Evolutionary conservation across 2,888 invertebrate genomes (phyloP).

Genomic region (Thera obeliscata): DNA sequence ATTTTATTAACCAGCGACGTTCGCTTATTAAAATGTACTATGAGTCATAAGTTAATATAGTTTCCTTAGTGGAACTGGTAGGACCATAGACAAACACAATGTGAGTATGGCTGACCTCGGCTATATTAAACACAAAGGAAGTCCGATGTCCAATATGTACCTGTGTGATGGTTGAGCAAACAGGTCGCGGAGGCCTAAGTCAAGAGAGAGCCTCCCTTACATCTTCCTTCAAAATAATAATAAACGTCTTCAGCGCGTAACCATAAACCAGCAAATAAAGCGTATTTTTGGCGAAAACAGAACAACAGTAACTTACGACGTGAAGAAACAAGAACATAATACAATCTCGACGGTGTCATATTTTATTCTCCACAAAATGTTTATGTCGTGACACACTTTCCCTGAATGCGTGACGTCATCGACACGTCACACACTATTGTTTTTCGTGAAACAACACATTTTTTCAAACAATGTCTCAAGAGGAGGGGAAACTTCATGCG

Average conservation of each 20-base stretch:
- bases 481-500: no score
- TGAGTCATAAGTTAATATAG: no score
- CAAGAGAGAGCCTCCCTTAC: background rate
- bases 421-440: background rate
- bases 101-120: background rate
- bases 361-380: slow-evolving; percentile 15
- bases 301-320: slow-evolving; percentile 4
- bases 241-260: background rate
- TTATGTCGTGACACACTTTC: slow-evolving; percentile 5
- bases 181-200: background rate
- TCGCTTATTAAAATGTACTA: no score
- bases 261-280: slow-evolving; percentile 1
- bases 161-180: background rate
- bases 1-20: no score
- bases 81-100: no score
- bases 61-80: no score
- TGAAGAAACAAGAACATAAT: background rate
- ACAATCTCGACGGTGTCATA: background rate
- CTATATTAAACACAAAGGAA: background rate
- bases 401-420: slow-evolving; percentile 5
- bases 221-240: background rate
- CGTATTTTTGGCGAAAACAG: slow-evolving; percentile 5
- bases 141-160: background rate
- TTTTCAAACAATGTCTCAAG: no score
- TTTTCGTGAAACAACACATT: background rate